phyloP scores from a whole-genome alignment of 2,113 vertebrate species.

The Oncorhynchus kisutch region DNA sequence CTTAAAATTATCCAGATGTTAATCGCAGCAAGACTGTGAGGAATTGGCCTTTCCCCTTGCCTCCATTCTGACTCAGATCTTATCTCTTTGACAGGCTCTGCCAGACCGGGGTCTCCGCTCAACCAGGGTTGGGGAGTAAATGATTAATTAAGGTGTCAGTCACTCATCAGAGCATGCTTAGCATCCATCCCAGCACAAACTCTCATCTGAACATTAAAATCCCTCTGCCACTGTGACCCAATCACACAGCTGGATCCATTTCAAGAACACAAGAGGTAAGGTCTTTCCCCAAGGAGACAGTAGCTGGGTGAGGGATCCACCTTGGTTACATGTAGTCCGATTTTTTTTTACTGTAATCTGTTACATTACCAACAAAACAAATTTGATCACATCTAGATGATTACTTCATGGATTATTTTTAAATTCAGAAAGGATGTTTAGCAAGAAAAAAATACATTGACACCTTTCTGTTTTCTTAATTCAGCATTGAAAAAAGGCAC shows the following conservation, averaged over 20 bases:
- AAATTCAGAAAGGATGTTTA: too few species aligned
- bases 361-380: too few species aligned
- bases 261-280: neutral
- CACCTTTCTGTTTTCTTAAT: too few species aligned
- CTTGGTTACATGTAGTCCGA: too few species aligned
- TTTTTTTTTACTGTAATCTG: too few species aligned
- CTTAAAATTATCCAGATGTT: conserved; percentile 79
- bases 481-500: too few species aligned
- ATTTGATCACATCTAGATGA: neutral
- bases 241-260: neutral
- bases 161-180: conserved; percentile 15
- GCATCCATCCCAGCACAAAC: neutral
- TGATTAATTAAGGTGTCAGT: neutral
- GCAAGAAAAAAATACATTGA: too few species aligned
- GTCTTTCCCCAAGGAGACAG: neutral
- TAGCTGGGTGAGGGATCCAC: neutral
- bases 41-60: conserved; percentile 69
- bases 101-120: conserved; percentile 50
- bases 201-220: neutral
- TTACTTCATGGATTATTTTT: too few species aligned
- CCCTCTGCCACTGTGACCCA: conserved; percentile 14
- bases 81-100: conserved; percentile 74
- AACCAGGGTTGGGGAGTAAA: conserved; percentile 10
- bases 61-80: conserved; percentile 73
- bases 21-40: conserved; percentile 68